Percentiles rank a stretch among this genome's conserved stretches.
phyloP scores from a whole-genome alignment of 2,888 invertebrate genomes.

The Oxytorus armatus region DNA sequence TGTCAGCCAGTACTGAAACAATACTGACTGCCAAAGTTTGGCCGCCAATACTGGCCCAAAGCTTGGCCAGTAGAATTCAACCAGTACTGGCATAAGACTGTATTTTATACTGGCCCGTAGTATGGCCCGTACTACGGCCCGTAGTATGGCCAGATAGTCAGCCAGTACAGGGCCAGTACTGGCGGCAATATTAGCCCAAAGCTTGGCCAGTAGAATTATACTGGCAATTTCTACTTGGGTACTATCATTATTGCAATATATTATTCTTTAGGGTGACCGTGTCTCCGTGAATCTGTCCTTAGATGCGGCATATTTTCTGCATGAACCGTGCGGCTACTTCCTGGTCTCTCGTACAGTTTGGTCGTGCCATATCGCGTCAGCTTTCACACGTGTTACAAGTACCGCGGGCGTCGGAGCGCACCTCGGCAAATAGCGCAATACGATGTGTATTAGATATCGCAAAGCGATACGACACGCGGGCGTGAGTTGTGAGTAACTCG shows the following conservation, averaged over 20 bases:
- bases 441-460: slow-evolving; percentile 51
- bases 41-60: no score
- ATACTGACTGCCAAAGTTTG: no score
- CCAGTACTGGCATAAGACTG: no score
- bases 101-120: no score
- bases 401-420: slow-evolving; percentile 30
- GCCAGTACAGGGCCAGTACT: no score
- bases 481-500: slow-evolving; percentile 3
- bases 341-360: slow-evolving; percentile 64
- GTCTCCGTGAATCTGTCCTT: neutral
- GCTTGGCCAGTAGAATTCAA: no score
- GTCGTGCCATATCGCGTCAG: slow-evolving; percentile 38
- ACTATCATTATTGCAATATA: neutral
- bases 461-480: slow-evolving; percentile 11
- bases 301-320: slow-evolving; percentile 53
- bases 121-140: no score
- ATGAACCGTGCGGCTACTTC: slow-evolving; percentile 67
- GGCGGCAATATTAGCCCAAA: no score
- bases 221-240: no score
- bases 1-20: no score
- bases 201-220: no score
- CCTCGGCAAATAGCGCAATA: slow-evolving; percentile 51
- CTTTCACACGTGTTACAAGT: slow-evolving; percentile 68
- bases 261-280: slow-evolving; percentile 23
- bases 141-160: no score